These are phyloP conservation scores for Agrotis exclamationis DNA, from an alignment of 2,888 invertebrate genomes.

Conservation along the genomic window DNA sequence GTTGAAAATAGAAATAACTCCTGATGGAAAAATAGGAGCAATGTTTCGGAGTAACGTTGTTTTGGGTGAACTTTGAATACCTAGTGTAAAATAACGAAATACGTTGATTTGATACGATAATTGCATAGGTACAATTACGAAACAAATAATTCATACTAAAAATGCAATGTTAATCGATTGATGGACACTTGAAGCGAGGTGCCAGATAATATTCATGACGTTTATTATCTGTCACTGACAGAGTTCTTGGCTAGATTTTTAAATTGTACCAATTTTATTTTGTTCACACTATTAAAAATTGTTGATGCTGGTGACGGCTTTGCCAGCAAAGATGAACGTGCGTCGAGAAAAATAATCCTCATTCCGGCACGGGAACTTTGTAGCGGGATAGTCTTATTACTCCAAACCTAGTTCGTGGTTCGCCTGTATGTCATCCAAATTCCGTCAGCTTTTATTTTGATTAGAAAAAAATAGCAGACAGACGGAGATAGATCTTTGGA, in stretches of 20 bases:
- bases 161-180: slow-evolving; percentile 22
- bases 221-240: slow-evolving; percentile 26
- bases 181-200: slow-evolving; percentile 10
- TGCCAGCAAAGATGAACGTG: background rate
- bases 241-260: slow-evolving; percentile 28
- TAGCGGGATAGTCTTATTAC: no score
- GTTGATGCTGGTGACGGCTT: background rate
- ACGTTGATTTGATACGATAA: no score
- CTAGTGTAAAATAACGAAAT: no score
- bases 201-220: slow-evolving; percentile 29
- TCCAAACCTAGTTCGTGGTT: no score
- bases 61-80: background rate
- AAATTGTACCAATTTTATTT: slow-evolving; percentile 8
- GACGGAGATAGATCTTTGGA: no score
- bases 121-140: no score
- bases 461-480: no score
- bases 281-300: background rate
- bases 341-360: no score
- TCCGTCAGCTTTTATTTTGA: no score
- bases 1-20: slow-evolving; percentile 20
- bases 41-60: background rate
- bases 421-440: no score
- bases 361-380: no score
- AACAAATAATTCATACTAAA: no score
- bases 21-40: slow-evolving; percentile 45